Base-by-base conservation (phyloP, 1,140 invertebrate genomes). In the Pogonomyrmex barbatus region DNA sequence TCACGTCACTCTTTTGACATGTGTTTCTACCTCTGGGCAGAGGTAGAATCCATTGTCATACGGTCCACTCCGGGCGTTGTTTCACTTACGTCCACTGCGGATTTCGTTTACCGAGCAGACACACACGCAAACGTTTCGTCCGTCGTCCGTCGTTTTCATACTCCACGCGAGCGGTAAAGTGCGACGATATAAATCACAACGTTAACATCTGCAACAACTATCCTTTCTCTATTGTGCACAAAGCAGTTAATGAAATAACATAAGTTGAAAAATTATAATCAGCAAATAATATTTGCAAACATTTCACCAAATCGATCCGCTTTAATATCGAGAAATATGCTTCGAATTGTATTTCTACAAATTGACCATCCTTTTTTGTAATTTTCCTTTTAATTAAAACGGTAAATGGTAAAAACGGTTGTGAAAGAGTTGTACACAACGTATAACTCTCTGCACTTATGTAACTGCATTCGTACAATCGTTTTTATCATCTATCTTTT, bases 1-100 rank as follows among this genome's bases (percentile, higher is more conserved):
- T 47, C 67, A 58, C 67, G 54, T 73, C 67, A 58, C 54, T 54
- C 30, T 73, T 82, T 73, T 60, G 58, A 82, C 54, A 42, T 12
- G 8, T 24, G 65, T 73, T 47, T 83, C 17, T 60, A 83, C 33
- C 54, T 50, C 24, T n/a, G n/a, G 17, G 30, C 75, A 75, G 54
- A 73, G 68, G 42, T 36, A 60, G 42, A 73, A n/a, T 10, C 67
- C 68, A 83, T 83, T 83, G 79, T 75, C 42, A 45, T 24, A 56
- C 12, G 9, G n/a, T 50, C 30, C 54, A 30, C 73, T 60, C 54
- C 68, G 58, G 30, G 54, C 63, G 63, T 73, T 75, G 68, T 83
- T 83, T 83, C 68, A 83, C 68, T 75, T 83, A 83, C 30, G 12
- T 75, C 54, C 68, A 60, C 56, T 54, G 42, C n/a, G 79, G 56